Evolutionary conservation across 2,888 invertebrate species (phyloP).

Genomic region (Himalopsyche japonica): DNA sequence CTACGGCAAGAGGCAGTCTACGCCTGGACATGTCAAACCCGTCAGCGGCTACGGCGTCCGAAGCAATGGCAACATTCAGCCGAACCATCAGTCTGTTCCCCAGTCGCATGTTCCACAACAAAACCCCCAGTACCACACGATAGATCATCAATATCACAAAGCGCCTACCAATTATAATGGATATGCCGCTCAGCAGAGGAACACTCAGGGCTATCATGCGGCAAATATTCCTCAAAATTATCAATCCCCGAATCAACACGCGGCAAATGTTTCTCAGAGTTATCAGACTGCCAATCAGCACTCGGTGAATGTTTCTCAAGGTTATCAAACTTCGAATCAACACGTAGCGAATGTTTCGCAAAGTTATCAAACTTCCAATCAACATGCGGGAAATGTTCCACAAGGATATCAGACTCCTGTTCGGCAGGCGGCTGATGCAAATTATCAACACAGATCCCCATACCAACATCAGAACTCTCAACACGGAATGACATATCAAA

Average conservation of each 20-base stretch:
- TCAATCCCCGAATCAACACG: neutral
- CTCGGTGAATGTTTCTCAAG: neutral
- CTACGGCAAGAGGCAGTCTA: conserved; percentile 1
- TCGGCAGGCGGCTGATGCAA: neutral
- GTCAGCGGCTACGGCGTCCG: neutral
- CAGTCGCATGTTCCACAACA: conserved; percentile 19
- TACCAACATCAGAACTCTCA: conserved; percentile 43
- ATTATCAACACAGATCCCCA: neutral
- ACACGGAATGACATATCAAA: conserved; percentile 43
- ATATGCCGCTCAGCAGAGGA: conserved; percentile 49
- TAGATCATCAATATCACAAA: conserved; percentile 59
- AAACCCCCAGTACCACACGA: conserved; percentile 47
- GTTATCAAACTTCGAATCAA: neutral
- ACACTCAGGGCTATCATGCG: conserved; percentile 49
- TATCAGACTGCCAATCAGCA: conserved; percentile 46
- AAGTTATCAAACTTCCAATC: conserved; percentile 43
- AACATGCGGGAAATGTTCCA: neutral
- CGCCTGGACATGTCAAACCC: neutral
- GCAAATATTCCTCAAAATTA: neutral
- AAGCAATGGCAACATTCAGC: neutral
- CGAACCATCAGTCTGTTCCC: conserved; percentile 8
- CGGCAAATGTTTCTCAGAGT: conserved; percentile 44
- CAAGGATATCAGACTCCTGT: neutral
- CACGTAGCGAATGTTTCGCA: conserved; percentile 39
- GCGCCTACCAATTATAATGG: conserved; percentile 47